Conservation (phyloP, 64 coral and sea anemone genomes). For the Cladopsammia gracilis region DNA sequence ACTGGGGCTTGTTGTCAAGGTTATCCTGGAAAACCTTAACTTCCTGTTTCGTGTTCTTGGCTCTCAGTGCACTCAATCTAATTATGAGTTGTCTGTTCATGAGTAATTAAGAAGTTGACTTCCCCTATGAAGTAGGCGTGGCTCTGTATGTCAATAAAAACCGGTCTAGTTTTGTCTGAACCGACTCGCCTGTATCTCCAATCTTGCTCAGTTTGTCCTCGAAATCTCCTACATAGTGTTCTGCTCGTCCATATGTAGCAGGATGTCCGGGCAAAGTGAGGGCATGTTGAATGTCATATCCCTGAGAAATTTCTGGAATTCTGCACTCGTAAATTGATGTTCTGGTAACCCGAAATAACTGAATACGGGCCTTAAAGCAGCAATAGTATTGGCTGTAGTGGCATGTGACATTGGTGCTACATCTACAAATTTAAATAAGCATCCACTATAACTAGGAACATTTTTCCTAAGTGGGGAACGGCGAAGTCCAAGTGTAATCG, state of each 20-base stretch:
- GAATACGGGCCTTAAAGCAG: constrained; percentile 1
- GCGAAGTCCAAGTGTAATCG: constrained; percentile 60
- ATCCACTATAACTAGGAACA: constrained; percentile 58
- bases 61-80: constrained; percentile 63
- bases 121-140: constrained; percentile 43
- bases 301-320: background rate
- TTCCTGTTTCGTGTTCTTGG: constrained; percentile 57
- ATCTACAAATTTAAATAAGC: constrained; percentile 62
- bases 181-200: constrained; percentile 12
- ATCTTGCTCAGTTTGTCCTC: constrained; percentile 54
- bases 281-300: background rate
- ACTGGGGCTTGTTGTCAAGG: constrained; percentile 41
- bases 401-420: constrained; percentile 26
- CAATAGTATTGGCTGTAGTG: constrained; percentile 30
- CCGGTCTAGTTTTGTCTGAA: constrained; percentile 56
- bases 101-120: constrained; percentile 37
- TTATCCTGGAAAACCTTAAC: constrained; percentile 71
- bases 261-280: background rate
- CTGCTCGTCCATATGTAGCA: constrained; percentile 36
- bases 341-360: constrained; percentile 13
- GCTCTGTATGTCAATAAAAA: constrained; percentile 50
- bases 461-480: constrained; percentile 37
- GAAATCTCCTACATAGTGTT: constrained; percentile 49
- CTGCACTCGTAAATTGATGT: background rate
- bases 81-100: constrained; percentile 64